phyloP scores from a whole-genome alignment of 2,797 vertebrate species.

The Eospalax fontanierii region DNA sequence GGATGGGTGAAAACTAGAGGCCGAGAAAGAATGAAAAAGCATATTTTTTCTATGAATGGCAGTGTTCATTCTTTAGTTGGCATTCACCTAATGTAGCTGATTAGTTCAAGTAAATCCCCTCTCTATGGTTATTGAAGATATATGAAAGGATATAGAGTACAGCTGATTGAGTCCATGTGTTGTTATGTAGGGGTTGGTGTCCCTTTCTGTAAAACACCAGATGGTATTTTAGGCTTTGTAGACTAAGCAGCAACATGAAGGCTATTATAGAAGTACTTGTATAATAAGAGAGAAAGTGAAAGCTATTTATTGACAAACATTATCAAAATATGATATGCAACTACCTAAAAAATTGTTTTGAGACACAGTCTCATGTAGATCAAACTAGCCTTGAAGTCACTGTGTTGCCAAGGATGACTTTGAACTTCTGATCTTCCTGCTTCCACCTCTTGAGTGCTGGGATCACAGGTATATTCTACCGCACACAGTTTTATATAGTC shows the following conservation, averaged over 20 bases:
- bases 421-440: neutral
- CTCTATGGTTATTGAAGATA: neutral
- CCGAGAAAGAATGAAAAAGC: neutral
- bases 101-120: conserved; percentile 55
- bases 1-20: neutral
- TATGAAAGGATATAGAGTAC: neutral
- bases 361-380: neutral
- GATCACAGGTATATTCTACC: neutral
- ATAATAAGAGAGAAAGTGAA: conserved; percentile 56
- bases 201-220: conserved; percentile 36
- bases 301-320: conserved; percentile 23
- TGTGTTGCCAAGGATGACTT: neutral
- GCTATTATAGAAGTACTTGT: neutral
- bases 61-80: conserved; percentile 49
- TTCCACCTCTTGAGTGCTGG: neutral
- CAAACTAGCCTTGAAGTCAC: neutral
- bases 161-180: conserved; percentile 2
- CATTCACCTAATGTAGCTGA: conserved; percentile 31
- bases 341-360: neutral
- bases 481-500: neutral
- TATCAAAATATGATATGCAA: conserved; percentile 21
- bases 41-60: neutral
- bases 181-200: neutral
- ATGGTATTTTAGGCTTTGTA: conserved; percentile 52
- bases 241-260: conserved; percentile 46